Evolutionary conservation across 2,888 invertebrate species (phyloP).

Genomic region (Tanypteryx hageni): DNA sequence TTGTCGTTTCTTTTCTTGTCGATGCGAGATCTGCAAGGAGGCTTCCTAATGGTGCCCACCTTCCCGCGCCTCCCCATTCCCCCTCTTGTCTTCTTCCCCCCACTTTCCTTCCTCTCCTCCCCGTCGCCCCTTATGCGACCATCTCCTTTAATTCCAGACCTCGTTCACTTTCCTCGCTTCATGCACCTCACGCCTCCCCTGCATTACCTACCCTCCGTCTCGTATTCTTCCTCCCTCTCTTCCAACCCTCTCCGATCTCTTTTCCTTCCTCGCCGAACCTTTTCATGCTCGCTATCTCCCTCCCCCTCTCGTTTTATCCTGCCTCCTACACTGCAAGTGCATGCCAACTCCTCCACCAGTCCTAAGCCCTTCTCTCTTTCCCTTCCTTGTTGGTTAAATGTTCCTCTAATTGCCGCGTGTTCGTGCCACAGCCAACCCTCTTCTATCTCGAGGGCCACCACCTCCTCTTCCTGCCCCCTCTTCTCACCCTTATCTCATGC

Average conservation of each 20-base stretch:
- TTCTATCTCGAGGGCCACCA: not conserved
- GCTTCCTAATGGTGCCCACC: constrained; percentile 53
- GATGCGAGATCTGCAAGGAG: constrained; percentile 60
- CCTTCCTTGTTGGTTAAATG: constrained; percentile 32
- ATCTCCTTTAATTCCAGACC: constrained; percentile 26
- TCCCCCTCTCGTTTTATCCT: not conserved
- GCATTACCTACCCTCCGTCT: not conserved
- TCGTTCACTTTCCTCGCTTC: not conserved
- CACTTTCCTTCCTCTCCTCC: not conserved
- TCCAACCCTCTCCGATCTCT: not conserved
- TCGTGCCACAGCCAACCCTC: constrained; percentile 42
- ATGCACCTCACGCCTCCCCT: not conserved
- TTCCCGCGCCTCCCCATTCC: not conserved
- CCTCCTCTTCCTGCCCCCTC: not conserved
- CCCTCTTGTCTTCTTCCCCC: not conserved
- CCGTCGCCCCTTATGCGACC: not conserved
- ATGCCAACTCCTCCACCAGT: not conserved
- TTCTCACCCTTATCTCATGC: constrained; percentile 1
- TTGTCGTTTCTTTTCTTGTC: constrained; percentile 55
- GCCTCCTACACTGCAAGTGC: constrained; percentile 24
- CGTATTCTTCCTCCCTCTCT: not conserved
- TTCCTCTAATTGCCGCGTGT: constrained; percentile 44
- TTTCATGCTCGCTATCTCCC: not conserved
- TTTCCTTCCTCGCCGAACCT: not conserved
- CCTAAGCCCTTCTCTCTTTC: not conserved